A percentile compares a stretch with the other conserved stretches of the same genome.
These are phyloP conservation scores for Carapus acus DNA, from an alignment of 2,797 vertebrate species.

Conservation along the genomic window DNA sequence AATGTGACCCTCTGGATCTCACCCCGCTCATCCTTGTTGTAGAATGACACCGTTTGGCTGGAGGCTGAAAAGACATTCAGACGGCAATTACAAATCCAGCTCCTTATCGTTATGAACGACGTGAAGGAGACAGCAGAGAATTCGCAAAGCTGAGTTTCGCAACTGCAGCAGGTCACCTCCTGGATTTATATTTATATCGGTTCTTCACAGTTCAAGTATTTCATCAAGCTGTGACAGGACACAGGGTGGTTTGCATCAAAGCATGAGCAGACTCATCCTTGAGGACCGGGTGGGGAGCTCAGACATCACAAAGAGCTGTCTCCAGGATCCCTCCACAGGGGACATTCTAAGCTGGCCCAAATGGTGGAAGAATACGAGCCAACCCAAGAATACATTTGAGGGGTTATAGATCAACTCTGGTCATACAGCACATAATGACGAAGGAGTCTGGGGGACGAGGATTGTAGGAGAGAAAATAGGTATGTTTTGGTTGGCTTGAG, in stretches of 20 bases:
- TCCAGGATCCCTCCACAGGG: too few relatives aligned
- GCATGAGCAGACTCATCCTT: neutral
- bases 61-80: slow-evolving; percentile 68
- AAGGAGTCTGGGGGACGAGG: too few relatives aligned
- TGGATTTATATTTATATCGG: neutral
- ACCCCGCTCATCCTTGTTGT: slow-evolving; percentile 88
- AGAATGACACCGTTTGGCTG: slow-evolving; percentile 87
- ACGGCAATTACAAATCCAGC: neutral
- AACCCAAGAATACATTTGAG: too few relatives aligned
- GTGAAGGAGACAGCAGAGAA: neutral
- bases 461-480: too few relatives aligned
- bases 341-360: too few relatives aligned
- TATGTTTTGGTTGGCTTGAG: too few relatives aligned
- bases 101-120: neutral
- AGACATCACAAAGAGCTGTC: too few relatives aligned
- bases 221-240: neutral
- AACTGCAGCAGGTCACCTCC: neutral
- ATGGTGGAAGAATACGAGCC: too few relatives aligned
- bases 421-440: too few relatives aligned
- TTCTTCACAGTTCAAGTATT: neutral
- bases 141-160: neutral
- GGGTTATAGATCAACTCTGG: too few relatives aligned
- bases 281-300: too few relatives aligned
- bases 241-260: neutral
- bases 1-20: slow-evolving; percentile 86